phyloP scores from a whole-genome alignment of 2,797 vertebrate genomes.

The Channallabes apus region DNA sequence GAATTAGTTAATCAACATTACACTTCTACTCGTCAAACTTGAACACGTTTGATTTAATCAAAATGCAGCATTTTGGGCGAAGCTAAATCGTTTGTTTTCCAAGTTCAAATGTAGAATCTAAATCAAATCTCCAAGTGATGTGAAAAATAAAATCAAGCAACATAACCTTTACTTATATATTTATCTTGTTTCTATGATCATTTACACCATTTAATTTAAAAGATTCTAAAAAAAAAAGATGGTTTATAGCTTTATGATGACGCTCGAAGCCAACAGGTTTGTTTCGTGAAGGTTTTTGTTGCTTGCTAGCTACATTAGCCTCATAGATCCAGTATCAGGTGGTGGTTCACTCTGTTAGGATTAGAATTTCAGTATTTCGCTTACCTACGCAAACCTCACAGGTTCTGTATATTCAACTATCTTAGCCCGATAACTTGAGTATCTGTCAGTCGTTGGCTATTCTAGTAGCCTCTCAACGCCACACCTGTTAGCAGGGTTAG shows the following conservation, averaged over 20 bases:
- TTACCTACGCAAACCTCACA: not conserved
- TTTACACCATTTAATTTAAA: not conserved
- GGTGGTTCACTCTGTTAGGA: not conserved
- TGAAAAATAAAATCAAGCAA: not conserved
- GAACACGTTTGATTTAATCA: not conserved
- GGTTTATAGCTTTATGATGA: not conserved
- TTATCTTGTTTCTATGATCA: not conserved
- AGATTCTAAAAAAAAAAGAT: not conserved
- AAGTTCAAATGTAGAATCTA: not conserved
- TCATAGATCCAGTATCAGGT: not conserved
- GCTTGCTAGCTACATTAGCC: not conserved
- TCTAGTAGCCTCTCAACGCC: no score
- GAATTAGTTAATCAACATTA: not conserved
- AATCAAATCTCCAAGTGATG: not conserved
- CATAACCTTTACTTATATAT: not conserved
- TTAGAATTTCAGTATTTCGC: not conserved
- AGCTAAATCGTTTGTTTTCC: not conserved
- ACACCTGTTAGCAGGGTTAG: not conserved
- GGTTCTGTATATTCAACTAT: no score
- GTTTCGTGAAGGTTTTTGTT: not conserved
- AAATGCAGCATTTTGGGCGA: not conserved
- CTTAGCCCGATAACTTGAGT: not conserved
- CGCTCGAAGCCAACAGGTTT: not conserved
- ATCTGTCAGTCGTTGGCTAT: not conserved
- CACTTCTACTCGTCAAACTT: not conserved